These are phyloP conservation scores for Sarcophaga peregrina DNA, from an alignment of 1,140 invertebrate species.

Conservation along the genomic window DNA sequence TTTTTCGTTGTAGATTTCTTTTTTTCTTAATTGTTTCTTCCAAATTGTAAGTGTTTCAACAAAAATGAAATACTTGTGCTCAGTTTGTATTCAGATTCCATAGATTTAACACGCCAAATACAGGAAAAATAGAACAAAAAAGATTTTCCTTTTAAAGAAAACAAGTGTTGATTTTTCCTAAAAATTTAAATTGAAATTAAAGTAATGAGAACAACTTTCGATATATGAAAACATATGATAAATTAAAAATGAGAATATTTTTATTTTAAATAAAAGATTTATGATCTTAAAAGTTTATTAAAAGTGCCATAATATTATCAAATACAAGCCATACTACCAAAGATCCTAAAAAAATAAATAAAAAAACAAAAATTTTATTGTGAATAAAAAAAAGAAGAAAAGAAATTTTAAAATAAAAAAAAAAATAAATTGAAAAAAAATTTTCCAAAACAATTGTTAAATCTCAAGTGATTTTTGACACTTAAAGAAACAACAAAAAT, in stretches of 20 bases:
- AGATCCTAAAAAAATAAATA: not conserved
- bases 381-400: not conserved
- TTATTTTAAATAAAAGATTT: not conserved
- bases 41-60: slow-evolving; percentile 36
- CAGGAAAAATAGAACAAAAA: slow-evolving; percentile 22
- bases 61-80: slow-evolving; percentile 28
- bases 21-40: not conserved
- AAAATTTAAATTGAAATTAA: slow-evolving; percentile 27
- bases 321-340: not conserved
- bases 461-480: slow-evolving; percentile 21
- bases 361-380: slow-evolving; percentile 5
- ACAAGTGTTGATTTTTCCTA: slow-evolving; percentile 28
- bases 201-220: not conserved
- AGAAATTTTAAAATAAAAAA: no score
- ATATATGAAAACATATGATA: not conserved
- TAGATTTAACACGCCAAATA: slow-evolving; percentile 31
- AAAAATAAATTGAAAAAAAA: not conserved
- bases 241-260: not conserved
- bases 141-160: not conserved
- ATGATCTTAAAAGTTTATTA: not conserved
- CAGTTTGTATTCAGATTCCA: slow-evolving; percentile 43
- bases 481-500: no score
- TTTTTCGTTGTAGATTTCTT: not conserved
- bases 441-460: slow-evolving; percentile 11
- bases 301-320: not conserved